Conservation (phyloP, 1,140 invertebrate genomes). For the Ladona fulva region DNA sequence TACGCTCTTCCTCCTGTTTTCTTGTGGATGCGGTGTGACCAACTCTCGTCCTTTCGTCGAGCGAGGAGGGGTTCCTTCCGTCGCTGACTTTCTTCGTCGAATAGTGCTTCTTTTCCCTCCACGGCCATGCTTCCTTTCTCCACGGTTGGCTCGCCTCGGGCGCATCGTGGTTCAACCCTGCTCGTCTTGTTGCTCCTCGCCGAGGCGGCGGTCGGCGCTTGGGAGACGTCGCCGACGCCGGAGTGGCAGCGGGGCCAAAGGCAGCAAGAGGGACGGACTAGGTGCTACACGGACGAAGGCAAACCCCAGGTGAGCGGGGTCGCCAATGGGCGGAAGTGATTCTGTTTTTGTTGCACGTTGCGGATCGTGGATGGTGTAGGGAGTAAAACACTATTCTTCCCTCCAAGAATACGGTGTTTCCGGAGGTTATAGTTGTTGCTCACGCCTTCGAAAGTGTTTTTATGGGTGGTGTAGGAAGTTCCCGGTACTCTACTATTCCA, state of each 20-base stretch:
- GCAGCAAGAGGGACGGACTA: not conserved
- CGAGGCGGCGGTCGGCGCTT: not conserved
- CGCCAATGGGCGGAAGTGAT: too few species aligned
- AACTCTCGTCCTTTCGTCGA: not conserved
- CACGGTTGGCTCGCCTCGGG: not conserved
- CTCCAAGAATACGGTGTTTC: too few species aligned
- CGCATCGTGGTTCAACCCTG: not conserved
- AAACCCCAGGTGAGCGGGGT: not conserved
- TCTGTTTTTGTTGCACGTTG: too few species aligned
- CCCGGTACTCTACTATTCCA: too few species aligned
- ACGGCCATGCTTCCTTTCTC: not conserved
- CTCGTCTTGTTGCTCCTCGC: not conserved
- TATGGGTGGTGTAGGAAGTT: too few species aligned
- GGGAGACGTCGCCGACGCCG: not conserved
- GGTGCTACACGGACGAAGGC: not conserved
- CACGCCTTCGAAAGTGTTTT: too few species aligned
- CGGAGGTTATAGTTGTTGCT: too few species aligned
- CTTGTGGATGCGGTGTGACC: too few species aligned
- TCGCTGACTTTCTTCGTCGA: not conserved
- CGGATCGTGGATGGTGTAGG: too few species aligned
- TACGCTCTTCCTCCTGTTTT: too few species aligned
- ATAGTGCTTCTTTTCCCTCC: not conserved
- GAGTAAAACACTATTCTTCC: too few species aligned
- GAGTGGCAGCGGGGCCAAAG: not conserved
- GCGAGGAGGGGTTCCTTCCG: not conserved